A percentile compares a stretch with the other conserved stretches of the same genome.
These are phyloP conservation scores for Artibeus jamaicensis DNA, from an alignment of 2,797 vertebrate species.

Conservation along the genomic window DNA sequence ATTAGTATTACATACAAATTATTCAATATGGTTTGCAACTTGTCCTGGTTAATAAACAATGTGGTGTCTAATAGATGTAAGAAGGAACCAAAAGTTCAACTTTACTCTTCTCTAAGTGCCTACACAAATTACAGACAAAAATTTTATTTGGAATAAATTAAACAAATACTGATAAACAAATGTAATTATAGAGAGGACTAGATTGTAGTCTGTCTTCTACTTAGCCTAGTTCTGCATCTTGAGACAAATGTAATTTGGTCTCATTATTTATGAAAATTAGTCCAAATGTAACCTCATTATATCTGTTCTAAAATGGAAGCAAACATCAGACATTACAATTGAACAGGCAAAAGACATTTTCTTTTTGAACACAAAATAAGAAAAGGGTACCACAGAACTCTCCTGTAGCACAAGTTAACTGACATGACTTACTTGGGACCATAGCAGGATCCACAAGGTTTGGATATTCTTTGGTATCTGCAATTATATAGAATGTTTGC, in stretches of 20 bases:
- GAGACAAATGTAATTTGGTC: constrained; percentile 1
- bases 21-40: neutral
- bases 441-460: neutral
- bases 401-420: constrained; percentile 36
- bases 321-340: constrained; percentile 43
- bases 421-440: neutral
- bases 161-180: neutral
- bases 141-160: neutral
- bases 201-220: neutral
- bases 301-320: constrained; percentile 13
- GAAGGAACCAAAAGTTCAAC: neutral
- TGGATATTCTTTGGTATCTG: neutral
- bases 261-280: constrained; percentile 48
- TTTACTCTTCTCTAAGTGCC: neutral
- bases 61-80: neutral
- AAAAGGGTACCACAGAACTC: neutral
- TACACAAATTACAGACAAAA: neutral
- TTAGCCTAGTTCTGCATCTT: constrained; percentile 33
- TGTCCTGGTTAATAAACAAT: neutral
- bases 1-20: neutral
- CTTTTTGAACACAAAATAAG: neutral
- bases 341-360: neutral
- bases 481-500: constrained; percentile 5
- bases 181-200: neutral
- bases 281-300: constrained; percentile 48